Base-by-base conservation (phyloP, 2,113 vertebrate species). In the Pseudorasbora parva region DNA sequence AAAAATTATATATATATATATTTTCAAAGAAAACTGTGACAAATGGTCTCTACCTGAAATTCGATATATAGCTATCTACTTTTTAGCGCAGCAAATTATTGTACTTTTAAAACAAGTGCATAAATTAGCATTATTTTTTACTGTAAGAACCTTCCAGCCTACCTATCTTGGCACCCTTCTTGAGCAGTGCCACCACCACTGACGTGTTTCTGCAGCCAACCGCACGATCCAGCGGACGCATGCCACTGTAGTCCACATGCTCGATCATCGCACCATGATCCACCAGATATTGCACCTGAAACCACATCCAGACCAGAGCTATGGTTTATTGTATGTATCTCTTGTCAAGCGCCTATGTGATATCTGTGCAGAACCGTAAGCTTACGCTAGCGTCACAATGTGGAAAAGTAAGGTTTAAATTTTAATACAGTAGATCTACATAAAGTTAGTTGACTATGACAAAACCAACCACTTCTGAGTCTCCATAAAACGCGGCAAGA, bases 141-240 rank as follows among this genome's bases (percentile, higher is more conserved):
- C 66, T 41, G 43, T 23, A 47, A 49, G 14, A 23, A 49, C 45
- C 14, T 49, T 68, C 59, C 45, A 10, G 33, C 96, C 90, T 95
- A 97, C 96, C 96, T 95, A 97, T 96, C 92, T 97, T 97, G 68
- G 96, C 96, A 90, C 96, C 96, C 93, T 97, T 97, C 94, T 97
- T 97, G 90, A 97, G 92, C 45, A 97, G 93, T 17, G 96, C 95
- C 88, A 97, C 96, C 2, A 97, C 96, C 0, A 97, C 96, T 0
- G 96, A 96, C 12, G 96, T 96, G 93, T 97, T 97, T 86, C 96
- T 95, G 91, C 96, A 97, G 7, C 96, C 96, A 87, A 97, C 96
- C 0, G 96, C 96, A 68, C 96, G 92, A 87, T 97, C 96, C 0
- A 97, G 90, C 12, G 96, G 96, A 1, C 96, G 94, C 96, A 97